These are phyloP conservation scores for Haplochromis vanheusdeni DNA, from an alignment of 2,113 vertebrate species.

Conservation along the genomic window DNA sequence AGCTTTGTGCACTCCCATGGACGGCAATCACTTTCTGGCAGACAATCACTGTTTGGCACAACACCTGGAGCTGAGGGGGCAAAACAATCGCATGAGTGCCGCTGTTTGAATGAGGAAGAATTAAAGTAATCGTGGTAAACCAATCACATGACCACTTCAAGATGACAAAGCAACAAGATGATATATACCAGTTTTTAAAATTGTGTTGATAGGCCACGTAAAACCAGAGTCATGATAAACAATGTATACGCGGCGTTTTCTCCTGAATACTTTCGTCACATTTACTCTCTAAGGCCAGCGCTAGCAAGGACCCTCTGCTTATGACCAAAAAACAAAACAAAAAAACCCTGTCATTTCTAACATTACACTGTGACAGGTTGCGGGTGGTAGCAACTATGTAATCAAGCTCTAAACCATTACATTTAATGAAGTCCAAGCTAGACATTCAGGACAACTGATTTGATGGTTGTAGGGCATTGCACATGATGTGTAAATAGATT, in stretches of 20 bases:
- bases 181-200: not conserved
- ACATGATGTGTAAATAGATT: not conserved
- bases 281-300: not conserved
- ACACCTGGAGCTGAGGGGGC: not conserved
- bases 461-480: not conserved
- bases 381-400: not conserved
- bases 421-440: not conserved
- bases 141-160: not conserved
- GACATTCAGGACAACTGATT: not conserved
- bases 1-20: not conserved
- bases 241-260: not conserved
- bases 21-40: not conserved
- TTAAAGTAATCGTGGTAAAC: not conserved
- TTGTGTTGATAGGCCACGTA: not conserved
- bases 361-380: not conserved
- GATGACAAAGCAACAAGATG: not conserved
- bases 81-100: not conserved
- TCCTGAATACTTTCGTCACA: not conserved
- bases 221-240: not conserved
- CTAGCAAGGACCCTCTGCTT: not conserved
- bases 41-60: not conserved
- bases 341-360: not conserved
- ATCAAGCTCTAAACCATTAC: not conserved
- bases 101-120: not conserved
- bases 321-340: not conserved